phyloP scores from a whole-genome alignment of 2,113 vertebrate genomes.

The Phrynosoma platyrhinos region DNA sequence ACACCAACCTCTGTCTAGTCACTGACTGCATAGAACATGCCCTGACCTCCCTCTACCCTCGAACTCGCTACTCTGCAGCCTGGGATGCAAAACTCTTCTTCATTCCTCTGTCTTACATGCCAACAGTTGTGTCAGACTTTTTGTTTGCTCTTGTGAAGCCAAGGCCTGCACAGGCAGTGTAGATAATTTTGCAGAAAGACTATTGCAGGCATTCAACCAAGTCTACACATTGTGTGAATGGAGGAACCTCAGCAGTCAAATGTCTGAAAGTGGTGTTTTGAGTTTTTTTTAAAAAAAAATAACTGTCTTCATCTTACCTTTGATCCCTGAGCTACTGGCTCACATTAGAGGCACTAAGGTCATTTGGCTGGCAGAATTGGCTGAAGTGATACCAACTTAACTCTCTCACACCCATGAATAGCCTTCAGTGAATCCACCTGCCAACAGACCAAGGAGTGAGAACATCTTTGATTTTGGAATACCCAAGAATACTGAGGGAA shows the following conservation, averaged over 20 bases:
- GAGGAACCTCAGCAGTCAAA: not conserved
- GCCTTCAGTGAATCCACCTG: too few relatives aligned
- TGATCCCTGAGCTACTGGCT: too few relatives aligned
- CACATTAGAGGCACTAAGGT: too few relatives aligned
- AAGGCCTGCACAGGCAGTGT: not conserved
- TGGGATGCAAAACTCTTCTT: constrained; percentile 74
- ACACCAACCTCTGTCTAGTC: constrained; percentile 69
- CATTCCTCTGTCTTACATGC: constrained; percentile 75
- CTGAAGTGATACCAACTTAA: too few relatives aligned
- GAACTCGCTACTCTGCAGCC: constrained; percentile 75
- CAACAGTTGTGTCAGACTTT: constrained; percentile 74
- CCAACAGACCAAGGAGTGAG: too few relatives aligned
- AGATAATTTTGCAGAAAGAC: not conserved
- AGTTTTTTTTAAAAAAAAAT: not conserved
- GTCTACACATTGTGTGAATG: not conserved
- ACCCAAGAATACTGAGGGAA: too few relatives aligned
- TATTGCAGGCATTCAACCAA: not conserved
- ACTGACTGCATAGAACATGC: constrained; percentile 79
- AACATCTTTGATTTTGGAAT: too few relatives aligned
- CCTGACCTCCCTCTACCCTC: constrained; percentile 71
- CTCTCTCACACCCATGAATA: too few relatives aligned
- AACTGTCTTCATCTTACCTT: too few relatives aligned
- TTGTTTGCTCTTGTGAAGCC: constrained; percentile 36
- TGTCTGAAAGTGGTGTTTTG: not conserved
- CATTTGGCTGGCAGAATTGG: too few relatives aligned